phyloP scores from a whole-genome alignment of 2,888 invertebrate species.

The Cephus runcator region DNA sequence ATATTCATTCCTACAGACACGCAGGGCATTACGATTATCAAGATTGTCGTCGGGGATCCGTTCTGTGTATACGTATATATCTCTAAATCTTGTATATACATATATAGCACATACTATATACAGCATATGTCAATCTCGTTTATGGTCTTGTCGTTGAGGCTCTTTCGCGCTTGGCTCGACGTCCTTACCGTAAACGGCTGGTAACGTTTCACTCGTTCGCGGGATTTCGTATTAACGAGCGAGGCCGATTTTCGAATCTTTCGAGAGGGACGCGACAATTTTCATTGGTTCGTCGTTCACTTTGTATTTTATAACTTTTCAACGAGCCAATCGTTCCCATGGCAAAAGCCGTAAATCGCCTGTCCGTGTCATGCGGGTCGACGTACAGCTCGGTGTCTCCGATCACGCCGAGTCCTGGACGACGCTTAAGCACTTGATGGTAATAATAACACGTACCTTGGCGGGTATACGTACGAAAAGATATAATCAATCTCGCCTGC shows the following conservation, averaged over 20 bases:
- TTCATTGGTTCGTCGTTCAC: background rate
- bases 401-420: background rate
- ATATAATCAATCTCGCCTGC: constrained; percentile 2
- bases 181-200: background rate
- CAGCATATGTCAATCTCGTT: background rate
- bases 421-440: background rate
- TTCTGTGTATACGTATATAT: background rate
- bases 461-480: background rate
- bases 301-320: background rate
- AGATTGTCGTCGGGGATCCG: background rate
- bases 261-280: background rate
- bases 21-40: background rate
- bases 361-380: background rate
- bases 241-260: background rate
- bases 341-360: background rate
- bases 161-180: background rate
- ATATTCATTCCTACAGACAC: background rate
- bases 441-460: background rate
- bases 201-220: background rate
- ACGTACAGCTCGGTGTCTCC: background rate
- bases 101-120: background rate
- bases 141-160: background rate
- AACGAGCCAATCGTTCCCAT: background rate
- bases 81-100: no score
- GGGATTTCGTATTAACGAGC: background rate